Percentiles rank a stretch among this genome's conserved stretches.
Evolutionary conservation across 2,888 invertebrate species (phyloP).

Genomic region (Matsumyia berberina): DNA sequence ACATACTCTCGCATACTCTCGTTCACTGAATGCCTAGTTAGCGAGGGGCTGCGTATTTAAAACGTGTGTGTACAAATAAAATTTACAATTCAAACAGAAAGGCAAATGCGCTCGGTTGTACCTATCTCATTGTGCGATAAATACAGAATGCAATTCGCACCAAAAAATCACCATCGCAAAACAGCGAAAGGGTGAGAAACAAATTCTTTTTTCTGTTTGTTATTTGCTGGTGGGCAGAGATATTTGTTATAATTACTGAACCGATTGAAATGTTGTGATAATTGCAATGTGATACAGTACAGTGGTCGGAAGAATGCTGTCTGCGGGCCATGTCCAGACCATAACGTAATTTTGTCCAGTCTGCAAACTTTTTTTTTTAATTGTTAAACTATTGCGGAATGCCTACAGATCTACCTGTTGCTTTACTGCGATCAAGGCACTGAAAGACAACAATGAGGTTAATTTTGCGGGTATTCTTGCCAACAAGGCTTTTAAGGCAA

Average conservation of each 20-base stretch:
- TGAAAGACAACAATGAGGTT: too few relatives aligned
- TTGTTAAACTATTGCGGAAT: too few relatives aligned
- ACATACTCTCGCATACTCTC: conserved; percentile 6
- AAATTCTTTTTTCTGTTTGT: background rate
- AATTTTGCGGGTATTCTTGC: too few relatives aligned
- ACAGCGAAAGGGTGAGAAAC: background rate
- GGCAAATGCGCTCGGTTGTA: conserved; percentile 21
- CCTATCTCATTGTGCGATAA: conserved; percentile 28
- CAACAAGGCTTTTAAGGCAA: too few relatives aligned
- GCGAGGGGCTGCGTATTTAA: background rate
- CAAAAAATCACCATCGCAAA: conserved; percentile 28
- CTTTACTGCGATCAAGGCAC: too few relatives aligned
- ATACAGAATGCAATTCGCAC: conserved; percentile 26
- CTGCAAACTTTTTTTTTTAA: too few relatives aligned
- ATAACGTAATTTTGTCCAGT: too few relatives aligned
- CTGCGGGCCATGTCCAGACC: too few relatives aligned
- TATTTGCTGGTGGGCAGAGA: background rate
- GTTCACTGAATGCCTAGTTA: conserved; percentile 9
- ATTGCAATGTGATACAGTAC: conserved; percentile 8
- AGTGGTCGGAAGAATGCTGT: too few relatives aligned
- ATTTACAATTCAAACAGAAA: conserved; percentile 58
- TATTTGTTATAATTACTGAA: conserved; percentile 10
- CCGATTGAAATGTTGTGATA: background rate
- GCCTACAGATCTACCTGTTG: too few relatives aligned
- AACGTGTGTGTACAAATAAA: conserved; percentile 52